Evolutionary conservation across 2,113 vertebrate genomes (phyloP).

Genomic region (Eonycteris spelaea): DNA sequence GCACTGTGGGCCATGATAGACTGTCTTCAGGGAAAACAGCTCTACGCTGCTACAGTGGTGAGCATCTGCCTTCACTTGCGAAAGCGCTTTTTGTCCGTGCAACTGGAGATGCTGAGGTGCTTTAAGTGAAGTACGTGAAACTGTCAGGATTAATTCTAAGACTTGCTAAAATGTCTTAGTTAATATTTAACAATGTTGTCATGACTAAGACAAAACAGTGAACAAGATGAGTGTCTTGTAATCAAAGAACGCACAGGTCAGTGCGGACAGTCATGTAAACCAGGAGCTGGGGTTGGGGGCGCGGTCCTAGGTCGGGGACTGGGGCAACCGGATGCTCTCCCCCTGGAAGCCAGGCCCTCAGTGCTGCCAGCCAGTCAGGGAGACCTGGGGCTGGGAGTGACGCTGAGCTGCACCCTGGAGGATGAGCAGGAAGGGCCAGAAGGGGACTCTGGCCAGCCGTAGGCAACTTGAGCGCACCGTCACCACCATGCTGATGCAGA

Average conservation of each 20-base stretch:
- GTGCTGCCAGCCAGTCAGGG: no score
- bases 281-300: background rate
- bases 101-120: background rate
- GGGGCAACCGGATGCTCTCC: no score
- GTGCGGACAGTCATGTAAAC: background rate
- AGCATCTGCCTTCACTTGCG: conserved; percentile 21
- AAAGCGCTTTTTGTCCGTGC: background rate
- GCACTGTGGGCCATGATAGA: conserved; percentile 87
- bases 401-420: no score
- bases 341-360: no score
- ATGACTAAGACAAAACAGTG: conserved; percentile 5
- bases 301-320: no score
- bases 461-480: no score
- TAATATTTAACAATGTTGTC: background rate
- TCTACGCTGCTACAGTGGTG: conserved; percentile 87
- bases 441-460: no score
- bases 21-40: conserved; percentile 83
- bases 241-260: background rate
- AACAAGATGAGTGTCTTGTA: background rate
- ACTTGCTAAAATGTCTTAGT: background rate
- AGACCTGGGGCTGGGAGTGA: no score
- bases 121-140: background rate
- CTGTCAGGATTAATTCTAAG: background rate
- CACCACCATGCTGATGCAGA: no score
- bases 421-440: no score